Evolutionary conservation across 2,113 vertebrate genomes (phyloP).

Genomic region (Tor tambroides): DNA sequence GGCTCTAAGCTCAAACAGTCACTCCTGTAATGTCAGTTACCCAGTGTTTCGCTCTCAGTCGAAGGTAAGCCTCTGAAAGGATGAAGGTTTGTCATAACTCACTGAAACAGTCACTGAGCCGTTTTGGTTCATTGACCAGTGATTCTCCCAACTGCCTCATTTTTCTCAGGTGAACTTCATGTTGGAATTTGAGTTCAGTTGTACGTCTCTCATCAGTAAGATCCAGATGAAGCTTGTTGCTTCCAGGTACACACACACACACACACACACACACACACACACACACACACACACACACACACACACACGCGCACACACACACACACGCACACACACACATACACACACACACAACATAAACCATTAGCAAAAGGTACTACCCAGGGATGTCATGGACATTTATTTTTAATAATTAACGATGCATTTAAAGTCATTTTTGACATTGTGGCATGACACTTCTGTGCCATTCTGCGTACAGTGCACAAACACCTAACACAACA

Average conservation of each 20-base stretch:
- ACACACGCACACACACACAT: slow-evolving; percentile 13
- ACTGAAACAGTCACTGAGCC: neutral
- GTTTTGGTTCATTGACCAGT: neutral
- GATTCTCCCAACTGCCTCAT: slow-evolving; percentile 6
- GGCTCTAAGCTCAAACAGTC: slow-evolving; percentile 71
- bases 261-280: slow-evolving; percentile 8
- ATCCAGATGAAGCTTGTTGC: slow-evolving; percentile 81
- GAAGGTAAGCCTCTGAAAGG: slow-evolving; percentile 73
- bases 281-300: neutral
- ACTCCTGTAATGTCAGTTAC: slow-evolving; percentile 85
- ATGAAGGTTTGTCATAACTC: neutral
- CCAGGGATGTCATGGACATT: neutral
- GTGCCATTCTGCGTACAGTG: too few species aligned
- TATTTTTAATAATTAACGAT: neutral
- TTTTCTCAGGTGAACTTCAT: slow-evolving; percentile 82
- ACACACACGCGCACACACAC: slow-evolving; percentile 41
- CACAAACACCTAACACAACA: too few species aligned
- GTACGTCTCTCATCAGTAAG: slow-evolving; percentile 78
- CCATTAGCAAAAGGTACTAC: neutral
- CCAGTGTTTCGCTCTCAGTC: slow-evolving; percentile 86
- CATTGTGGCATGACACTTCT: too few species aligned
- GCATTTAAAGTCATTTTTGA: too few species aligned
- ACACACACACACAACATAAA: neutral
- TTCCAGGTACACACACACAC: slow-evolving; percentile 76
- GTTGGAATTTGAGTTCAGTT: slow-evolving; percentile 94